Base-by-base conservation (phyloP, 2,888 invertebrate genomes). In the Zygothrica quintamaculata region DNA sequence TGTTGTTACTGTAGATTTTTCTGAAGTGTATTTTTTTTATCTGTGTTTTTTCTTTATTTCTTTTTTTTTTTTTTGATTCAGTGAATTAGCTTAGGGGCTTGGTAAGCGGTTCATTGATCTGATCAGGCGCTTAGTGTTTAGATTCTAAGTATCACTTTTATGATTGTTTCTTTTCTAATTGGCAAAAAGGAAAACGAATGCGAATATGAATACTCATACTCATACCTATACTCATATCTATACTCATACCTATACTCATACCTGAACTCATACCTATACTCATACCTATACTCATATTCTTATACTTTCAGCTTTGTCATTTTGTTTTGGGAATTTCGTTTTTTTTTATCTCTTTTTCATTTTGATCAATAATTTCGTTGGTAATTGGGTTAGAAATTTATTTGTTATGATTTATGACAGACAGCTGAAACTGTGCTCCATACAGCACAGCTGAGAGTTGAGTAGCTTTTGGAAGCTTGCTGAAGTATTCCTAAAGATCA, bases 71-170 rank as follows among this genome's bases (percentile, higher is more conserved):
- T 29, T 56, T 55, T 48, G 31, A 16, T 61, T 58, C 42, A 53
- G 36, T 65, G 44, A 52, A 37, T 29, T 34, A 61, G 31, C 44
- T 40, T 53, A 56, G 75, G 60, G 70, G 81, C 74, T 65, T 70
- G 76, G 47, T 79, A 52, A 57, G 60, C 58, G 74, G 79, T 80
- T 80, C 79, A 84, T 72, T 84, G 79, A 62, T 79, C 79, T 43
- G 50, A 43, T 34, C 57, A 44, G 16, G 53, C 62, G 55, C 59
- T 57, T 46, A 57, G 46, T 55, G 46, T 39, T 22, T 3, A 22
- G 55, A 46, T 84, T 69, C 68, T 69, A 55, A 61, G 53, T 64
- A 40, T 42, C 18, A 22, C 22, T 15, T 34, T 42, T 66, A 61
- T 56, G 22, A 50, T 57, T 73, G 57, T 53, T 71, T 61, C 33